phyloP scores from a whole-genome alignment of 2,113 vertebrate species.

The Cranoglanis bouderius region DNA sequence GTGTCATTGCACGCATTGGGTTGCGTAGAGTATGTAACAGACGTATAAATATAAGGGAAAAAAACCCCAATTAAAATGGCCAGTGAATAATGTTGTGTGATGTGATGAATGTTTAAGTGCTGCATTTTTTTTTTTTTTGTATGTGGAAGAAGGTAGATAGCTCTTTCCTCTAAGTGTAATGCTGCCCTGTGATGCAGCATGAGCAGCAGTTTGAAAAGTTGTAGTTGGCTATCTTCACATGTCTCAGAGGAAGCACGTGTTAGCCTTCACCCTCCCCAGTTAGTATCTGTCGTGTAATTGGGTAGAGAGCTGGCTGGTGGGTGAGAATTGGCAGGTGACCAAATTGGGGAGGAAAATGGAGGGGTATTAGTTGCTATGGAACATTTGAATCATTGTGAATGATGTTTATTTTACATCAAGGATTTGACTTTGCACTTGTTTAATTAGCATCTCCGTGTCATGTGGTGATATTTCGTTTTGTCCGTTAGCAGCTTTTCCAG shows the following conservation, averaged over 20 bases:
- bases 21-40: no score
- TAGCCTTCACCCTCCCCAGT: constrained; percentile 29
- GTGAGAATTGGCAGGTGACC: neutral
- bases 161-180: neutral
- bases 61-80: neutral
- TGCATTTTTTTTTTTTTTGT: neutral
- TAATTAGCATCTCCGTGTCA: neutral
- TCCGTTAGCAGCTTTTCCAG: constrained; percentile 77
- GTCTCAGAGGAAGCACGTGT: neutral
- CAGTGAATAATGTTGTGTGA: neutral
- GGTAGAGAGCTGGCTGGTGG: neutral
- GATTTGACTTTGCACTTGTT: neutral
- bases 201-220: no score
- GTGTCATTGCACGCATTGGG: no score
- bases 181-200: no score
- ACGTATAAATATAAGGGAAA: neutral
- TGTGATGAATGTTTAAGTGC: neutral
- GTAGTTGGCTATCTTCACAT: neutral
- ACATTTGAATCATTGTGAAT: neutral
- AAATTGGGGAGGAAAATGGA: neutral
- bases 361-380: neutral
- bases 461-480: neutral
- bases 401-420: neutral
- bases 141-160: neutral
- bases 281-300: constrained; percentile 9